Percentiles rank a stretch among this genome's conserved stretches.
Conservation (phyloP, 2,888 invertebrate species). For the Drosophila longiperda region DNA sequence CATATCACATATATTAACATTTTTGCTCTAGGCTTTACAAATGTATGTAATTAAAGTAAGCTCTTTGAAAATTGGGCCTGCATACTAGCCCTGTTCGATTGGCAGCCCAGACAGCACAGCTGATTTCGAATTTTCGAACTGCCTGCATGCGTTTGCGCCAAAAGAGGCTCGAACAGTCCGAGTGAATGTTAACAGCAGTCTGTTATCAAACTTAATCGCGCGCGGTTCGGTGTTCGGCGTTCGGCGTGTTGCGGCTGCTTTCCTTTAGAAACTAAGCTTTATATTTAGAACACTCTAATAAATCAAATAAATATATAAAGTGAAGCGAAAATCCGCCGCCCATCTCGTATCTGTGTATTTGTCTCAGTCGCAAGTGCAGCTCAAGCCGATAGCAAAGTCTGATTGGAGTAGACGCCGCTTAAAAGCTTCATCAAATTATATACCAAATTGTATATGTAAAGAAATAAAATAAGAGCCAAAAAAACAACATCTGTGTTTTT, state of each 20-base stretch:
- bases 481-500: conserved; percentile 20
- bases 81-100: conserved; percentile 29
- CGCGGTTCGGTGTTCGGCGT: conserved; percentile 51
- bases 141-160: conserved; percentile 50
- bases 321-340: conserved; percentile 33
- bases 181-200: conserved; percentile 48
- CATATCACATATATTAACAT: background rate
- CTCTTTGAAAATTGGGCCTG: background rate
- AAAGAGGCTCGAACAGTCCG: conserved; percentile 19
- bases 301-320: conserved; percentile 28
- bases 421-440: conserved; percentile 26
- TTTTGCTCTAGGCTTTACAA: background rate
- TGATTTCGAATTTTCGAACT: conserved; percentile 54
- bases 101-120: conserved; percentile 35
- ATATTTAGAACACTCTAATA: conserved; percentile 39
- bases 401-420: conserved; percentile 19
- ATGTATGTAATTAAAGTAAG: background rate
- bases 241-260: conserved; percentile 46
- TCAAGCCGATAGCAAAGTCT: conserved; percentile 6
- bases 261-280: conserved; percentile 46
- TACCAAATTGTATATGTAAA: conserved; percentile 20
- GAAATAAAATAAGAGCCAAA: conserved; percentile 10
- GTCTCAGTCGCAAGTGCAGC: conserved; percentile 14
- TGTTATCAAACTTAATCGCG: conserved; percentile 49
- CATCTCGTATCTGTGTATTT: conserved; percentile 7